Conservation (phyloP, 2,888 invertebrate genomes). For the Adela reaumurella region DNA sequence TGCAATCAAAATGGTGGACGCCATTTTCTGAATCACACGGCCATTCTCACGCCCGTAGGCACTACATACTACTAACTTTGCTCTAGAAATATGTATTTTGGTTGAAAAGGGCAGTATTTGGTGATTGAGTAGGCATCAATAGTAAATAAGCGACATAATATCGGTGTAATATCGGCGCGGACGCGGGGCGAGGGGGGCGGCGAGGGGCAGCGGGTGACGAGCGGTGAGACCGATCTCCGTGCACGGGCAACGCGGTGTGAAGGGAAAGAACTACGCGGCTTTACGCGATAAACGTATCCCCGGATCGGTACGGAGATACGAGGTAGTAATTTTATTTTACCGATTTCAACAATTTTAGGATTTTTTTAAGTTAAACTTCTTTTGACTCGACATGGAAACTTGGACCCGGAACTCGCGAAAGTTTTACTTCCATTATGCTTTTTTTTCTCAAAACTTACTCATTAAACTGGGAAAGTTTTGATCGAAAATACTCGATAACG, state of each 20-base stretch:
- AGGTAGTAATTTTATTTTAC: too few species aligned
- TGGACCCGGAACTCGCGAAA: too few species aligned
- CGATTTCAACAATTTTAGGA: too few species aligned
- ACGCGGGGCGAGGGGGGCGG: slow-evolving; percentile 14
- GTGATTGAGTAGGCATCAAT: slow-evolving; percentile 44
- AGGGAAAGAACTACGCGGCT: slow-evolving; percentile 44
- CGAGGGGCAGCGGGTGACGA: slow-evolving; percentile 17
- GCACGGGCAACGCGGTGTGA: slow-evolving; percentile 52
- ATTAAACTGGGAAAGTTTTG: too few species aligned
- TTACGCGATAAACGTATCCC: slow-evolving; percentile 14
- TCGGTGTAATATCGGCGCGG: slow-evolving; percentile 21
- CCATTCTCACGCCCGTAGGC: too few species aligned
- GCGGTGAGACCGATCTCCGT: slow-evolving; percentile 23
- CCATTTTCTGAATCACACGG: slow-evolving; percentile 53
- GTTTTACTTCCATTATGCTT: too few species aligned
- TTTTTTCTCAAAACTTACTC: too few species aligned
- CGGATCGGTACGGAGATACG: slow-evolving; percentile 20
- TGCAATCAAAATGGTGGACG: slow-evolving; percentile 51
- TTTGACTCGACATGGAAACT: too few species aligned
- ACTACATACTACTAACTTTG: too few species aligned
- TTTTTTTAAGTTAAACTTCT: too few species aligned
- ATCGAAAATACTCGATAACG: too few species aligned
- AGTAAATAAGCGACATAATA: neutral
- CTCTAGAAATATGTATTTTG: slow-evolving; percentile 30
- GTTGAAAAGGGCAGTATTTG: slow-evolving; percentile 41